phyloP scores from a whole-genome alignment of 2,888 invertebrate species.

The Bellardia pandia region DNA sequence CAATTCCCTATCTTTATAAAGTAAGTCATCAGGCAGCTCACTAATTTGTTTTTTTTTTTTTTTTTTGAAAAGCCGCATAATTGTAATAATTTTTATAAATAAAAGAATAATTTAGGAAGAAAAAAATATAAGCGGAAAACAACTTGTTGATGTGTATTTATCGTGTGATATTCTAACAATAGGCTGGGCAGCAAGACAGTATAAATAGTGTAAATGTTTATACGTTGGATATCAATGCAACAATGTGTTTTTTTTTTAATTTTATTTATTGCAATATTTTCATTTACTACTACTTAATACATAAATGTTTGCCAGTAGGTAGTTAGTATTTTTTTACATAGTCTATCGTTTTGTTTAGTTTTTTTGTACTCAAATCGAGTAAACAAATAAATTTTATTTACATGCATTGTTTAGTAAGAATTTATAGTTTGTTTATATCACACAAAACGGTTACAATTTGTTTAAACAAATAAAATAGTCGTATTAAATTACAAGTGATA shows the following conservation, averaged over 20 bases:
- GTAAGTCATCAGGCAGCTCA: constrained; percentile 33
- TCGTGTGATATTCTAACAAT: constrained; percentile 43
- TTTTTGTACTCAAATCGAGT: neutral
- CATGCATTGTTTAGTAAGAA: constrained; percentile 55
- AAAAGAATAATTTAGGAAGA: constrained; percentile 12
- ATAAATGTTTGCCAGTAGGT: neutral
- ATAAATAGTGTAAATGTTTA: neutral
- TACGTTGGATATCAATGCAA: neutral
- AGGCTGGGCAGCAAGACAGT: neutral
- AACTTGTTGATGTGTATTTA: constrained; percentile 38
- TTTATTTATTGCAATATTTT: constrained; percentile 30
- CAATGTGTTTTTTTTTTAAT: neutral
- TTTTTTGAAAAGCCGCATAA: constrained; percentile 56
- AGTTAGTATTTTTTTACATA: neutral
- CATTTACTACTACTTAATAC: neutral
- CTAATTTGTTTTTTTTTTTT: constrained; percentile 22
- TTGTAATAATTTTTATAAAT: constrained; percentile 28
- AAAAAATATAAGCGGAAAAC: neutral
- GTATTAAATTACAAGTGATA: constrained; percentile 24
- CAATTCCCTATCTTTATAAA: constrained; percentile 12
- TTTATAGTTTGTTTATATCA: constrained; percentile 60
- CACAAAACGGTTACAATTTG: constrained; percentile 57
- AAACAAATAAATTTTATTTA: constrained; percentile 30
- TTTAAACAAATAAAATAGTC: constrained; percentile 39
- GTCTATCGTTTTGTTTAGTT: neutral